Conservation (phyloP, 2,113 vertebrate genomes). For the Halcyon senegalensis region DNA sequence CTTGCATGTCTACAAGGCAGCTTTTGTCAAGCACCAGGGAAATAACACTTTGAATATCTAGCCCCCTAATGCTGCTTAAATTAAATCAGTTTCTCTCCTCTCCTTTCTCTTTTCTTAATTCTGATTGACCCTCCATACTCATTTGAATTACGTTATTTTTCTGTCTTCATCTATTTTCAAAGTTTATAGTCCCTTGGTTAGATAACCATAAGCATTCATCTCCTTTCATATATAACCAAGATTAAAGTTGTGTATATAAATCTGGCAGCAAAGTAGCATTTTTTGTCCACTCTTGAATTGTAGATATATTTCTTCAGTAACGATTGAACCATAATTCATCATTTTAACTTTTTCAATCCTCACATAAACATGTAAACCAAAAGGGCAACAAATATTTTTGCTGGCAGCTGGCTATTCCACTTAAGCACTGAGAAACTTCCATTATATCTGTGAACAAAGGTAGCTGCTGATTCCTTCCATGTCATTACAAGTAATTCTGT, state of each 20-base stretch:
- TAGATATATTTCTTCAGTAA: constrained; percentile 63
- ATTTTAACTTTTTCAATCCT: constrained; percentile 26
- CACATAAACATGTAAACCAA: constrained; percentile 54
- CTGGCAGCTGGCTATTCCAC: constrained; percentile 34
- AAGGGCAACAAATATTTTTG: constrained; percentile 31
- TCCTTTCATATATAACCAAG: constrained; percentile 65
- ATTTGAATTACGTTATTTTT: constrained; percentile 73
- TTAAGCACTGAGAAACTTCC: constrained; percentile 37
- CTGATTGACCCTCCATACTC: constrained; percentile 15
- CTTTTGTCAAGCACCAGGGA: constrained; percentile 59
- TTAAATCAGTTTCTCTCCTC: constrained; percentile 64
- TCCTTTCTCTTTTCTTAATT: constrained; percentile 64
- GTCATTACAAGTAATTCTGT: background rate
- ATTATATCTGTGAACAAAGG: background rate
- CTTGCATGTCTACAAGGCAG: constrained; percentile 37
- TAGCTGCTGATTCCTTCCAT: background rate
- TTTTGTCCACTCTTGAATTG: constrained; percentile 58
- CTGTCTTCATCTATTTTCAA: constrained; percentile 61
- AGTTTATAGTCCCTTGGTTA: constrained; percentile 73
- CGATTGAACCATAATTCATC: constrained; percentile 19
- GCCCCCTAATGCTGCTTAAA: constrained; percentile 61
- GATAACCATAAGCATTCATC: constrained; percentile 69
- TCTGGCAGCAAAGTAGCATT: constrained; percentile 53
- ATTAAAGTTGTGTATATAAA: constrained; percentile 73
- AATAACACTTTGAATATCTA: constrained; percentile 66